Evolutionary conservation across 2,888 invertebrate species (phyloP).

Genomic region (Leuctra nigra): DNA sequence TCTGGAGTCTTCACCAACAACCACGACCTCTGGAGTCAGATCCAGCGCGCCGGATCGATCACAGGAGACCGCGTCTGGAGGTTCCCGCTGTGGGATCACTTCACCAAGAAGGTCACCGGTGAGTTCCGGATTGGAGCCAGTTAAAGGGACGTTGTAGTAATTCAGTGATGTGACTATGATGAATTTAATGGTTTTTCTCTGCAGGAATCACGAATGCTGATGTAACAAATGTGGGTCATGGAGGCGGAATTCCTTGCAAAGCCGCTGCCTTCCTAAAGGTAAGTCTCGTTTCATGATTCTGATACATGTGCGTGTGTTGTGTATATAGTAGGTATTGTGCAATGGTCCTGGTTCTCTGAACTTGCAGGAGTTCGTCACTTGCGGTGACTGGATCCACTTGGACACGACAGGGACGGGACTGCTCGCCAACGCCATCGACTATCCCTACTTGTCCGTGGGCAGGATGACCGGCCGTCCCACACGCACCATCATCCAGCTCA

Average conservation of each 20-base stretch:
- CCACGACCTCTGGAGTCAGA: conserved; percentile 56
- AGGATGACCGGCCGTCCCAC: conserved; percentile 57
- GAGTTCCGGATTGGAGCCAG: conserved; percentile 22
- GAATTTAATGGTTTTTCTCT: too few relatives aligned
- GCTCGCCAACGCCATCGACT: conserved; percentile 51
- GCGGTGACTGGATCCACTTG: conserved; percentile 70
- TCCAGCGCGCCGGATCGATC: conserved; percentile 59
- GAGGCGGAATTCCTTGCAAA: conserved; percentile 53
- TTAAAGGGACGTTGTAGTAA: too few relatives aligned
- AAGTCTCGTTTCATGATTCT: too few relatives aligned
- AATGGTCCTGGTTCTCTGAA: too few relatives aligned
- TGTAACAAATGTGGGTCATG: conserved; percentile 19
- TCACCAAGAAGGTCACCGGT: conserved; percentile 51
- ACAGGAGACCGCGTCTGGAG: conserved; percentile 80
- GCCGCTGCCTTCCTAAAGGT: conserved; percentile 71
- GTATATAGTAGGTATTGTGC: too few relatives aligned
- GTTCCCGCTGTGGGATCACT: conserved; percentile 71
- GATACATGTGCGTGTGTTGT: too few relatives aligned
- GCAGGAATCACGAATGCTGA: conserved; percentile 20
- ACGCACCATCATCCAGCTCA: conserved; percentile 48
- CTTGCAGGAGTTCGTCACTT: conserved; percentile 62
- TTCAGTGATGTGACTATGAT: too few relatives aligned
- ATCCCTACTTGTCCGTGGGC: conserved; percentile 54
- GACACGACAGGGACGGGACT: conserved; percentile 69
- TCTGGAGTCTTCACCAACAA: conserved; percentile 71